A percentile compares a stretch with the other conserved stretches of the same genome.
These are phyloP conservation scores for Anagyrus pseudococci DNA, from an alignment of 2,888 invertebrate genomes.

Conservation along the genomic window DNA sequence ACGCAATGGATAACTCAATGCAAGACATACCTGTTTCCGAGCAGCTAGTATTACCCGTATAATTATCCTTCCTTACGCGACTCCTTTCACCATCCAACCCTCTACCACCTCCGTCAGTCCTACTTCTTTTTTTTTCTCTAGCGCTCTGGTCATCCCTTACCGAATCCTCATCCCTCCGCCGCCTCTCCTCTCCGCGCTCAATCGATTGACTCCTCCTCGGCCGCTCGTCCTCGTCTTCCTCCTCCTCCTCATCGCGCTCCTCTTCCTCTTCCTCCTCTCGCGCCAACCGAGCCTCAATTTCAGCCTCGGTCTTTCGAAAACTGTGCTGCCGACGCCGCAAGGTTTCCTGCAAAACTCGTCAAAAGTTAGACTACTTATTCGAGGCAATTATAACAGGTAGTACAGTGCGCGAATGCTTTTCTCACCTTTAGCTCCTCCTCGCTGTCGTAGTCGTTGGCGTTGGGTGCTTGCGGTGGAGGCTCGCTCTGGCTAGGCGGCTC, in stretches of 20 bases:
- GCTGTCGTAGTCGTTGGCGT: slow-evolving; percentile 63
- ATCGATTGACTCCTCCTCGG: slow-evolving; percentile 15
- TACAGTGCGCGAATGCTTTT: not conserved
- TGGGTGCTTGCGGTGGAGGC: slow-evolving; percentile 54
- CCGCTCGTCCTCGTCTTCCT: slow-evolving; percentile 63
- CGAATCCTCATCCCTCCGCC: slow-evolving; percentile 11
- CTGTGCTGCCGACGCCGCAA: slow-evolving; percentile 71
- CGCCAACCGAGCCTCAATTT: slow-evolving; percentile 75
- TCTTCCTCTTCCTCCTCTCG: slow-evolving; percentile 66
- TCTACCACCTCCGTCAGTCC: slow-evolving; percentile 12
- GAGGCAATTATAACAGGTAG: too few species aligned
- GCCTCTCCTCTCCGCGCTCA: slow-evolving; percentile 9
- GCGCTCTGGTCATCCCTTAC: slow-evolving; percentile 21
- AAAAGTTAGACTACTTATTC: too few species aligned
- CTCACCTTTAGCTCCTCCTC: slow-evolving; percentile 78
- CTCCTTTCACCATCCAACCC: slow-evolving; percentile 33
- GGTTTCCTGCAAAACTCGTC: slow-evolving; percentile 67
- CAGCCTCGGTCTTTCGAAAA: slow-evolving; percentile 77
- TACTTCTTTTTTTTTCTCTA: slow-evolving; percentile 34
- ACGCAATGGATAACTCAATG: not conserved
- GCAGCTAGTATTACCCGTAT: slow-evolving; percentile 59
- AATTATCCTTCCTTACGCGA: slow-evolving; percentile 47
- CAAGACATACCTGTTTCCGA: slow-evolving; percentile 55
- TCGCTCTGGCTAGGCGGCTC: slow-evolving; percentile 50
- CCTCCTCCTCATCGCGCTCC: slow-evolving; percentile 45